These are phyloP conservation scores for Tiaroga cobitis DNA, from an alignment of 2,797 vertebrate species.

Conservation along the genomic window DNA sequence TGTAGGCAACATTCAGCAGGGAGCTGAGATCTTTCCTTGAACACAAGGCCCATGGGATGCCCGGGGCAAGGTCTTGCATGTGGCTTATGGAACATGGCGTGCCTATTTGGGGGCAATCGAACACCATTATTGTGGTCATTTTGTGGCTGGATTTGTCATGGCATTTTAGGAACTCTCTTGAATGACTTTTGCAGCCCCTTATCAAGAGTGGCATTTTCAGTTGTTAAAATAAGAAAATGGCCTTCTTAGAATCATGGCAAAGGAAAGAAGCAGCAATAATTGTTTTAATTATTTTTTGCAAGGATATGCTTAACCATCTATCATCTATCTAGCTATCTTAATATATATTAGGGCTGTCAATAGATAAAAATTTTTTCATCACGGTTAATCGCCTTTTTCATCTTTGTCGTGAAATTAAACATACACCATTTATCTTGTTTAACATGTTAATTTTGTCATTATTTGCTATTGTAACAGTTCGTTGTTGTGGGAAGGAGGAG, in stretches of 20 bases:
- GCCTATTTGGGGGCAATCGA: conserved; percentile 59
- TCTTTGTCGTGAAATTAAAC: too few relatives aligned
- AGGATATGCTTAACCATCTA: neutral
- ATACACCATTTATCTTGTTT: too few relatives aligned
- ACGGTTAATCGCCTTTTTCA: too few relatives aligned
- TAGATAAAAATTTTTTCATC: too few relatives aligned
- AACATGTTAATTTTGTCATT: too few relatives aligned
- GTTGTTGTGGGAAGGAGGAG: too few relatives aligned
- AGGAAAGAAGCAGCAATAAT: neutral
- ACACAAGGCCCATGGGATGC: conserved; percentile 69
- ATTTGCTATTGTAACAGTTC: too few relatives aligned
- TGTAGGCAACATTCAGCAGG: conserved; percentile 63
- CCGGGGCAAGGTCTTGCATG: conserved; percentile 69
- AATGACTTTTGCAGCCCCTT: neutral
- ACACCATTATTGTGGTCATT: conserved; percentile 71
- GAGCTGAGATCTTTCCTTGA: conserved; percentile 62
- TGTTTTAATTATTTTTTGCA: neutral
- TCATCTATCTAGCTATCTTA: too few relatives aligned
- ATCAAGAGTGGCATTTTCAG: neutral
- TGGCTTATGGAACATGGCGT: conserved; percentile 69
- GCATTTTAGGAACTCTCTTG: conserved; percentile 21
- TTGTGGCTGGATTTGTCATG: conserved; percentile 27
- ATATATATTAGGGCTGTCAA: too few relatives aligned
- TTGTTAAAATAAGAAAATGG: neutral
- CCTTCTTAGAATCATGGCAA: neutral